Evolutionary conservation across 2,797 vertebrate species (phyloP).

Genomic region (Craterocephalus amniculus): DNA sequence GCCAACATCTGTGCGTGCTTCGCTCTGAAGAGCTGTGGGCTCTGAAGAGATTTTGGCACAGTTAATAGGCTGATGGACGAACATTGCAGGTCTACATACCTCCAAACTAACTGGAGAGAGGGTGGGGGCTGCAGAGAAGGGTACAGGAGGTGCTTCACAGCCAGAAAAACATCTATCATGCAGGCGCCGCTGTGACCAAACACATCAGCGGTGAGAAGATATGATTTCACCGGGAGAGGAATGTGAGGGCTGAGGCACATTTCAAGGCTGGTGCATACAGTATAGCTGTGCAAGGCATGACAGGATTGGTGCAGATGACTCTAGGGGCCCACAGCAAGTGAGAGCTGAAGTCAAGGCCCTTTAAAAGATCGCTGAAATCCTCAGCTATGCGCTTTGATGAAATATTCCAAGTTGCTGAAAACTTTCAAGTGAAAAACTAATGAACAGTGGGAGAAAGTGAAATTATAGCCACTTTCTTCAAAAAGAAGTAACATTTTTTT

Average conservation of each 20-base stretch:
- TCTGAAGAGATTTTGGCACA: constrained; percentile 48
- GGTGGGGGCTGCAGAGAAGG: constrained; percentile 4
- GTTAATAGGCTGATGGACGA: constrained; percentile 8
- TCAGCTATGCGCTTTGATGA: background rate
- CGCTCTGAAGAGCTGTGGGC: constrained; percentile 24
- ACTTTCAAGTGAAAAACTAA: background rate
- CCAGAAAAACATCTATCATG: constrained; percentile 74
- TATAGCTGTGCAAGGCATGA: constrained; percentile 26
- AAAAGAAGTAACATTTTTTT: background rate
- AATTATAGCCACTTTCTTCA: background rate
- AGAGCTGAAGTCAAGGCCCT: background rate
- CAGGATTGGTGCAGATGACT: constrained; percentile 21
- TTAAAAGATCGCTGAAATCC: background rate
- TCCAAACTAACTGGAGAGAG: constrained; percentile 36
- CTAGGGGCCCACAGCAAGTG: background rate
- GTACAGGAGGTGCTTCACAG: constrained; percentile 52
- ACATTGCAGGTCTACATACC: constrained; percentile 50
- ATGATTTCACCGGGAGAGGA: constrained; percentile 72
- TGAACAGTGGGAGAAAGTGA: background rate
- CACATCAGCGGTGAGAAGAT: constrained; percentile 69
- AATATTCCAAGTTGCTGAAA: background rate
- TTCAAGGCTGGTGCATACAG: constrained; percentile 37
- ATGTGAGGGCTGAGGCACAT: constrained; percentile 55
- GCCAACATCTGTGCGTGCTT: constrained; percentile 72
- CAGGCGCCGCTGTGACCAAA: constrained; percentile 75